Conservation (phyloP, 1,140 invertebrate species). For the Nomia melanderi region DNA sequence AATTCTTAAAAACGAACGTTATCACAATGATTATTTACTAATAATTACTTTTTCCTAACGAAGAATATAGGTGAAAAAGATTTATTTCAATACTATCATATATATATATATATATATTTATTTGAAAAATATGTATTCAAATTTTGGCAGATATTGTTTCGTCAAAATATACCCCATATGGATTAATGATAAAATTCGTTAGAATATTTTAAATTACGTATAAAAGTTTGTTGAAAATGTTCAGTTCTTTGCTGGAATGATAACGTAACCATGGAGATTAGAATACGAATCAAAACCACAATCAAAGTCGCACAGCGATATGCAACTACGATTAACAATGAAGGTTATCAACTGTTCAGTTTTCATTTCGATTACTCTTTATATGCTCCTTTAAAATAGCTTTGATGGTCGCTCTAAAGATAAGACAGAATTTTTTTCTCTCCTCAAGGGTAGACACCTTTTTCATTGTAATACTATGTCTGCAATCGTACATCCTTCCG, state of each 20-base stretch:
- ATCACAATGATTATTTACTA: too few relatives aligned
- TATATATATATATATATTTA: too few relatives aligned
- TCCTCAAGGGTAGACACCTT: conserved; percentile 11
- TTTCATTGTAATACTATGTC: not conserved
- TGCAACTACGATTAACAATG: conserved; percentile 16
- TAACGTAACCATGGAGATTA: not conserved
- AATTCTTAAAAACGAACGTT: too few relatives aligned
- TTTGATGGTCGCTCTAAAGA: conserved; percentile 5
- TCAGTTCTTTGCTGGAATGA: conserved; percentile 10
- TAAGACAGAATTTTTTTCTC: conserved; percentile 4
- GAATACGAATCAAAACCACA: conserved; percentile 16
- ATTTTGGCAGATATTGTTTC: too few relatives aligned
- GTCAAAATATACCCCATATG: too few relatives aligned
- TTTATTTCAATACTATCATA: too few relatives aligned
- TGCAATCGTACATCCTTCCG: conserved; percentile 4
- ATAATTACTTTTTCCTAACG: too few relatives aligned
- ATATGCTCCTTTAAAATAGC: not conserved
- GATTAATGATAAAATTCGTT: too few relatives aligned
- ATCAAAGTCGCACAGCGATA: not conserved
- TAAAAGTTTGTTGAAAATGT: not conserved
- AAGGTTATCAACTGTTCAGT: conserved; percentile 18
- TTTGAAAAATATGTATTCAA: too few relatives aligned
- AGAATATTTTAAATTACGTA: too few relatives aligned
- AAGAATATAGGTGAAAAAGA: too few relatives aligned
- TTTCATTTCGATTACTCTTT: conserved; percentile 25